Conservation (phyloP, 2,113 vertebrate genomes). For the Morone saxatilis region DNA sequence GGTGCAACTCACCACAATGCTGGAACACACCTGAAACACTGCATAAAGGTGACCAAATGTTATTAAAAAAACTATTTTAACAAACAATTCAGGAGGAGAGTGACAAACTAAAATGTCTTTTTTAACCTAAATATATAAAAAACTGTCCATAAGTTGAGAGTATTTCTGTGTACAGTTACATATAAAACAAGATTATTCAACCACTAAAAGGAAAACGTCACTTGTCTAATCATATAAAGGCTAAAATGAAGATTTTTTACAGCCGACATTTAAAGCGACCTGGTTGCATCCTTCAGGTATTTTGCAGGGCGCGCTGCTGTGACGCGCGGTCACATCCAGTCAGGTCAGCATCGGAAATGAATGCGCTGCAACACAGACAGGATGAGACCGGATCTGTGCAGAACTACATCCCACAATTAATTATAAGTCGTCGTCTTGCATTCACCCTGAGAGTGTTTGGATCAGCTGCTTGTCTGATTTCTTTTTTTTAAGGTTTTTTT, state of each 20-base stretch:
- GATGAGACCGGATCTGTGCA: conserved; percentile 46
- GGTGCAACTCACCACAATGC: background rate
- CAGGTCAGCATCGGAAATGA: conserved; percentile 32
- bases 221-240: background rate
- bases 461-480: background rate
- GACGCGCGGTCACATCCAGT: conserved; percentile 50
- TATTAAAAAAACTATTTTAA: background rate
- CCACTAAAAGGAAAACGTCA: background rate
- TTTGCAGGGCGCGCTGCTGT: conserved; percentile 29
- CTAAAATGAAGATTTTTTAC: fast-evolving
- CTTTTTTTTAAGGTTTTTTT: background rate
- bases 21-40: background rate
- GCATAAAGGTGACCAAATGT: background rate
- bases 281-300: conserved; percentile 4
- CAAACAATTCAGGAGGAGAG: background rate
- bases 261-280: background rate
- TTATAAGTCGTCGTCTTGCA: background rate
- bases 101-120: background rate
- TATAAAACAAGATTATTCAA: background rate
- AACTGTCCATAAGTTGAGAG: background rate
- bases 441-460: background rate
- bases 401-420: background rate
- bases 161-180: background rate
- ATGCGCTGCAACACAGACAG: conserved; percentile 32
- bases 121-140: background rate